Base-by-base conservation (phyloP, 1,140 invertebrate species). In the Cyphomyrmex costatus region DNA sequence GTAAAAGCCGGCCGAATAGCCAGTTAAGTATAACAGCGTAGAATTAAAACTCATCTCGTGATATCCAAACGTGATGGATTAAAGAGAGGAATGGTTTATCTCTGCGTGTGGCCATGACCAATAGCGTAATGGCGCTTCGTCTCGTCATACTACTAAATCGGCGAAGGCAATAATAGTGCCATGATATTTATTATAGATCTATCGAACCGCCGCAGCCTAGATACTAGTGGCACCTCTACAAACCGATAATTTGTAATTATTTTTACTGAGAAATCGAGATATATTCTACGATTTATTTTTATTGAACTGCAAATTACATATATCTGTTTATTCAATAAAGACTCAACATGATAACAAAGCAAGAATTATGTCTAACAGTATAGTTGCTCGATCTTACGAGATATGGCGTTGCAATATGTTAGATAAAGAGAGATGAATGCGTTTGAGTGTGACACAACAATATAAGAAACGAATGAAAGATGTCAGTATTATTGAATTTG, bases 141-240 rank as follows among this genome's bases (percentile, higher is more conserved):
- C 53, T 68, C 61, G 84, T 86, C 76, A 79, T 51, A 65, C 82
- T 51, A 65, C 82, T 76, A 85, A 85, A 68, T 85, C 77, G 58
- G 21, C 63, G 16, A 66, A 85, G 61, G 83, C 68, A 61, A 85
- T 85, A 85, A 85, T 66, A 74, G 74, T 68, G 51, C 74, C 74
- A 33, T 63, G 60, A 56, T 36, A 21, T 12, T 53, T 21, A n/a
- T n/a, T n/a, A n/a, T n/a, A 46, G 42, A 61, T 46, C 61, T 83
- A 27, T 83, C 77, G 49, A 79, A 56, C 33, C 24, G 30, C 36
- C 19, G 66, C 65, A 74, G 46, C 51, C 70, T 51, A 73, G 49
- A 68, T 78, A 78, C 51, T 53, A 86, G 10, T 70, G 56, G 46
- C 46, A 66, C 10, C 61, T 49, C 60, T 8, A 19, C 74, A 56